phyloP scores from a whole-genome alignment of 2,888 invertebrate species.

The Leptogaster cylindrica region DNA sequence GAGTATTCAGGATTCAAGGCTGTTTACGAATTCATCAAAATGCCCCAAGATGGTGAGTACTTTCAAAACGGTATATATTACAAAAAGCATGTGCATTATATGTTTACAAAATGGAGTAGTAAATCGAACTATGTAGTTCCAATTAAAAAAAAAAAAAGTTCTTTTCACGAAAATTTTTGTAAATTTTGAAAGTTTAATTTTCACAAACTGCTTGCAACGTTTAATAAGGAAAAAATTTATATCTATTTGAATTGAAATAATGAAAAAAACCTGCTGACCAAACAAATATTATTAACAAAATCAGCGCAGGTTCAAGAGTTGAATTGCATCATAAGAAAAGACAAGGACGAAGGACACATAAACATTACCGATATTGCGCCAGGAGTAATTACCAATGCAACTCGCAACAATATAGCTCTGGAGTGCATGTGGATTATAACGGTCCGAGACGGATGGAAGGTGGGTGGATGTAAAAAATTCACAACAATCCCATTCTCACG shows the following conservation, averaged over 20 bases:
- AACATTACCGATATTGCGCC: conserved; percentile 66
- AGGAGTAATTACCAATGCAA: conserved; percentile 64
- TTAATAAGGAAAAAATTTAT: no score
- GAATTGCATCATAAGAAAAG: conserved; percentile 67
- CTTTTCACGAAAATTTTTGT: not conserved
- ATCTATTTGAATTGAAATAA: not conserved
- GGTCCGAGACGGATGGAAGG: conserved; percentile 71
- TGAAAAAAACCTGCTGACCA: no score
- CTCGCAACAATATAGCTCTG: conserved; percentile 66
- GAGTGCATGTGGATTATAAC: conserved; percentile 79
- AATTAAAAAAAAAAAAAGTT: conserved; percentile 1
- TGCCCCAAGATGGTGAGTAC: conserved; percentile 68
- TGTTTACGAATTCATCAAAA: conserved; percentile 72
- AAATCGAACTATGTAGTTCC: no score
- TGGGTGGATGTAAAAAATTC: conserved; percentile 59
- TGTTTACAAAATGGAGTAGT: no score
- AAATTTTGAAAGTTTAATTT: not conserved
- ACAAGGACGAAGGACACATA: conserved; percentile 66
- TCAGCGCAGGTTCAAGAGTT: conserved; percentile 60
- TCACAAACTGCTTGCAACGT: not conserved
- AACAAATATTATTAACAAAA: no score
- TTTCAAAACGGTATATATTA: no score
- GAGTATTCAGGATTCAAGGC: conserved; percentile 81
- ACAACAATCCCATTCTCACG: no score
- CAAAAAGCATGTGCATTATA: no score